These are phyloP conservation scores for Mus pahari DNA, from an alignment of 2,113 vertebrate species.

Conservation along the genomic window DNA sequence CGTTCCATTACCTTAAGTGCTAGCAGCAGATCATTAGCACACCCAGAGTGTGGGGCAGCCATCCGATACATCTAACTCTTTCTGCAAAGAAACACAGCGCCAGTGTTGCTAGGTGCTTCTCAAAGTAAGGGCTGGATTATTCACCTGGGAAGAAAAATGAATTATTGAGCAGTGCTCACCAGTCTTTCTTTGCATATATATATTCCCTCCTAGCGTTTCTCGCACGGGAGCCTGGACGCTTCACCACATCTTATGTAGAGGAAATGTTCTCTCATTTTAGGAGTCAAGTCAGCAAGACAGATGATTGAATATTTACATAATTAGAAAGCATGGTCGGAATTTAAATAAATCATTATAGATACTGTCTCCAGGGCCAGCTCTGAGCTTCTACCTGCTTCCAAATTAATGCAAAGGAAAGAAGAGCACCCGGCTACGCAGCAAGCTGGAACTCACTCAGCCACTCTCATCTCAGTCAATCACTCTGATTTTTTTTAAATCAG, in stretches of 20 bases:
- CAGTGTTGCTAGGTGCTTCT: background rate
- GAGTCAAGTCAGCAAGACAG: constrained; percentile 27
- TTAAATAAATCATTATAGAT: constrained; percentile 76
- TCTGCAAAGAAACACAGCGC: background rate
- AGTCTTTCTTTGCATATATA: constrained; percentile 24
- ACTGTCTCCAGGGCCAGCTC: constrained; percentile 40
- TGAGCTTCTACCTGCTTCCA: constrained; percentile 37
- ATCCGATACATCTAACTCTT: background rate
- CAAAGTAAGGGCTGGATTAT: constrained; percentile 25
- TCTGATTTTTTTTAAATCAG: constrained; percentile 64
- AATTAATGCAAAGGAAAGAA: constrained; percentile 60
- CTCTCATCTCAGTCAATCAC: constrained; percentile 53
- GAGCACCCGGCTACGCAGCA: background rate
- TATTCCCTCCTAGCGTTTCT: constrained; percentile 48
- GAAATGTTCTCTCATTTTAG: constrained; percentile 57
- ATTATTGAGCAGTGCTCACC: constrained; percentile 67
- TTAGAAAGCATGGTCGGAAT: constrained; percentile 67
- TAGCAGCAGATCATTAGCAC: background rate
- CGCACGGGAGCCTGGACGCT: constrained; percentile 12
- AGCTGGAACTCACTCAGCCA: background rate
- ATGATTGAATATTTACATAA: constrained; percentile 68
- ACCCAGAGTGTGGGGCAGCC: background rate
- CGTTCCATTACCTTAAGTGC: accelerated
- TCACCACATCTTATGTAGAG: constrained; percentile 51
- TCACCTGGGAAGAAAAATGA: constrained; percentile 54